phyloP scores from a whole-genome alignment of 2,797 vertebrate genomes.

The Darevskia mixta region DNA sequence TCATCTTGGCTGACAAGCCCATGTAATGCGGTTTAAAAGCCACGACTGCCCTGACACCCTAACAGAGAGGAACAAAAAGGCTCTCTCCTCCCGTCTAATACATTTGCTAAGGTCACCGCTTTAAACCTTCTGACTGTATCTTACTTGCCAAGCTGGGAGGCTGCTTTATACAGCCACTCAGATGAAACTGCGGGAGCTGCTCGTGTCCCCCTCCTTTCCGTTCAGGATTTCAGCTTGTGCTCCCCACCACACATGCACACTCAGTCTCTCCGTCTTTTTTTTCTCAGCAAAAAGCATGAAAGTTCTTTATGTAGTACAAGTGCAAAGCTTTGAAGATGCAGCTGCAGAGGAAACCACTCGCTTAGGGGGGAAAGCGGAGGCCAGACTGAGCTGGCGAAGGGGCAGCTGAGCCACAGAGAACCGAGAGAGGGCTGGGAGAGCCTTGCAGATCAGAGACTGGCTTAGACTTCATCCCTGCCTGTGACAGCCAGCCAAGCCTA shows the following conservation, averaged over 20 bases:
- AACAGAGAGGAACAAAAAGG: slow-evolving; percentile 47
- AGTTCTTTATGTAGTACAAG: not conserved
- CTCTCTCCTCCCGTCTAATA: slow-evolving; percentile 50
- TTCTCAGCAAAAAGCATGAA: slow-evolving; percentile 38
- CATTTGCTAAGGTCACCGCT: slow-evolving; percentile 65
- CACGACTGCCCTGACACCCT: slow-evolving; percentile 64
- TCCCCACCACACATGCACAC: not conserved
- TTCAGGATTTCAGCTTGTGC: slow-evolving; percentile 10
- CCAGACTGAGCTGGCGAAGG: not conserved
- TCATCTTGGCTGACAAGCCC: slow-evolving; percentile 82
- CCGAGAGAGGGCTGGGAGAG: not conserved
- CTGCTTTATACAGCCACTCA: slow-evolving; percentile 54
- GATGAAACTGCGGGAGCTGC: slow-evolving; percentile 42
- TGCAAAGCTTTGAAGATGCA: slow-evolving; percentile 59
- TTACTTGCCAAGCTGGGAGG: slow-evolving; percentile 37
- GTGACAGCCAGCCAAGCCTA: not conserved
- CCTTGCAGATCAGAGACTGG: not conserved
- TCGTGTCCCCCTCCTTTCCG: slow-evolving; percentile 29
- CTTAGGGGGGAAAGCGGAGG: not conserved
- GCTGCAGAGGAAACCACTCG: not conserved
- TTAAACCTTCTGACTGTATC: slow-evolving; percentile 45
- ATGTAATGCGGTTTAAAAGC: slow-evolving; percentile 82
- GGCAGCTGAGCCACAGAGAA: not conserved
- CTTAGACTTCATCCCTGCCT: not conserved
- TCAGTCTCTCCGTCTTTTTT: not conserved